Evolutionary conservation across 2,113 vertebrate species (phyloP), one percentile per base, ranked within the genome.

Genomic region (Platysternon megacephalum): DNA sequence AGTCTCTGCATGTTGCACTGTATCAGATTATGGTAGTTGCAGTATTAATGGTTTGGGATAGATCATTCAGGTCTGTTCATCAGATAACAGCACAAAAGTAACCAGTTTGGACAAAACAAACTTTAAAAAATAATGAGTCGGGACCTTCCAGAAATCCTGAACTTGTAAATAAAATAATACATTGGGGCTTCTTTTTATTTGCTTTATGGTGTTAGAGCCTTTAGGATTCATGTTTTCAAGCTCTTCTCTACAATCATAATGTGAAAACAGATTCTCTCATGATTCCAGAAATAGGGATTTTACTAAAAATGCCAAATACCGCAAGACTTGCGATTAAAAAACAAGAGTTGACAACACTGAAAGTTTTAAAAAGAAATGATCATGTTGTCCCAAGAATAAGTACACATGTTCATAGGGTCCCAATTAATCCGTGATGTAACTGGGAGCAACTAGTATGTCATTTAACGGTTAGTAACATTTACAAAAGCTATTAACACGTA

Each of bases 101-200:
- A 95, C 93, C 95, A 95, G 95, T 96, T 95, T 91, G 95, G 96
- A 95, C 95, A 96, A 92, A 94, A 90, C 94, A 82, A 89, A 94
- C 95, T 84, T 84, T 93, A 95, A 94, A 39, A 86, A 92, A 90
- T 65, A 95, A 92, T 96, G 95, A 96, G 93, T 97, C 96, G 96
- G 89, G 84, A 80, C 96, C 61, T 93, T 91, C 56, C 68, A 48
- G 58, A 58, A 24, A 81, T n/a, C 26, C 46, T 91, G 84, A 96
- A 89, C 93, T 95, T 94, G n/a, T n/a, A 68, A 22, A 68, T n/a
- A 68, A 65, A 35, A 35, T 65, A 35, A n/a, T 21, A n/a, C 16
- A n/a, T 19, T n/a, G 35, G 17, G 61, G 17, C 16, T 68, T 68
- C 35, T 68, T n/a, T n/a, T n/a, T 68, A n/a, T 68, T 17, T n/a